Percentiles rank a stretch among this genome's conserved stretches.
Conservation (phyloP, 2,888 invertebrate species). For the Chalcis sispes region DNA sequence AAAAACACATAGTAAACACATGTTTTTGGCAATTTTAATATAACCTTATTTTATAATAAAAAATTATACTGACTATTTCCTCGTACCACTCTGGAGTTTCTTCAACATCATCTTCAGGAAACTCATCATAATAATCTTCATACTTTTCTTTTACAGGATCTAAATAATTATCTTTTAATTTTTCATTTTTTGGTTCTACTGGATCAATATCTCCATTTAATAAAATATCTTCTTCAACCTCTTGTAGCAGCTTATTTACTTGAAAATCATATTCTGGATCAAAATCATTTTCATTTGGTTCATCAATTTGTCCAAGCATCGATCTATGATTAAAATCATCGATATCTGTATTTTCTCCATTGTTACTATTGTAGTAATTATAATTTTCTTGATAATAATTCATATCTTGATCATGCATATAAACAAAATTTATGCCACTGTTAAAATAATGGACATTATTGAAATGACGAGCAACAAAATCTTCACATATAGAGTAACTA, state of each 20-base stretch:
- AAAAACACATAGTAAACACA: no score
- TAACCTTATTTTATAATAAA: slow-evolving; percentile 1
- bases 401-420: slow-evolving; percentile 44
- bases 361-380: background rate
- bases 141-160: slow-evolving; percentile 29
- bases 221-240: slow-evolving; percentile 33
- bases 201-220: background rate
- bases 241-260: slow-evolving; percentile 46
- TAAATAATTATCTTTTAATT: background rate
- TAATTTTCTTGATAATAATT: slow-evolving; percentile 39
- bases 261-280: slow-evolving; percentile 44
- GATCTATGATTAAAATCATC: slow-evolving; percentile 11
- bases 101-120: slow-evolving; percentile 29
- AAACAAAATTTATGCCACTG: background rate
- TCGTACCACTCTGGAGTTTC: slow-evolving; percentile 43
- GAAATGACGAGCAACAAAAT: no score
- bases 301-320: slow-evolving; percentile 32
- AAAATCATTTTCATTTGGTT: slow-evolving; percentile 18
- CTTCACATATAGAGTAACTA: no score
- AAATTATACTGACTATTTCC: slow-evolving; percentile 23
- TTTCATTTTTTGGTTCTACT: background rate
- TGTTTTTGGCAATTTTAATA: no score
- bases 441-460: no score
- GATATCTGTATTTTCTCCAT: background rate
- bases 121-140: slow-evolving; percentile 52